Base-by-base conservation (phyloP, 2,113 vertebrate genomes). In the Cynopterus brachyotis region DNA sequence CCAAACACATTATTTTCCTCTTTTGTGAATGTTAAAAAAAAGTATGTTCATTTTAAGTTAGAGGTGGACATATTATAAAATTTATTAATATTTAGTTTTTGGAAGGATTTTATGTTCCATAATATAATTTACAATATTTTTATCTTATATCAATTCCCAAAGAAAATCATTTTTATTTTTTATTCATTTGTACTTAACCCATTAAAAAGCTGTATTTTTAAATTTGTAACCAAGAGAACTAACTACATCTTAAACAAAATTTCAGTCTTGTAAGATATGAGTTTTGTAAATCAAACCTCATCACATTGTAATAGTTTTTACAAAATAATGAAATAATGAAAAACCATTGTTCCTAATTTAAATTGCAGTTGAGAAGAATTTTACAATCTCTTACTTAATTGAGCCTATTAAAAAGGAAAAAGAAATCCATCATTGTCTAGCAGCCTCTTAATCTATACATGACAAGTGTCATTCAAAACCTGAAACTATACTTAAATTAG, bases 101-200 rank as follows among this genome's bases (percentile, higher is more conserved):
- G 32, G 16, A 73, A 76, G 16, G 24, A 15, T 11, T 15, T 78
- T 59, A 60, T 24, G 1, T 69, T 82, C 30, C 15, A 82, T n/a
- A 50, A 88, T 82, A 83, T 19, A 80, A 88, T 66, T 91, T 86
- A 53, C 32, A 66, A 60, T 62, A 70, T 47, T 85, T 90, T 90
- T 93, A 28, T 17, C 64, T 83, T 70, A 19, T 26, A 57, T 80
- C 10, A 94, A 64, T 80, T 80, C 22, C n/a, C 30, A 67, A 50
- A n/a, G 45, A 72, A 93, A 90, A 76, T 78, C 4, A 89, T 89
- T 84, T 92, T 76, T 75, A 40, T 82, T 89, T 32, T 84, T 78
- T 42, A 57, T 66, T 75, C 32, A 37, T 60, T 55, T 70, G 45
- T 59, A 72, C 32, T 37, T 84, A 93, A 64, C 19, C 20, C 26